phyloP scores from a whole-genome alignment of 2,888 invertebrate species.

The Mythimna loreyi region DNA sequence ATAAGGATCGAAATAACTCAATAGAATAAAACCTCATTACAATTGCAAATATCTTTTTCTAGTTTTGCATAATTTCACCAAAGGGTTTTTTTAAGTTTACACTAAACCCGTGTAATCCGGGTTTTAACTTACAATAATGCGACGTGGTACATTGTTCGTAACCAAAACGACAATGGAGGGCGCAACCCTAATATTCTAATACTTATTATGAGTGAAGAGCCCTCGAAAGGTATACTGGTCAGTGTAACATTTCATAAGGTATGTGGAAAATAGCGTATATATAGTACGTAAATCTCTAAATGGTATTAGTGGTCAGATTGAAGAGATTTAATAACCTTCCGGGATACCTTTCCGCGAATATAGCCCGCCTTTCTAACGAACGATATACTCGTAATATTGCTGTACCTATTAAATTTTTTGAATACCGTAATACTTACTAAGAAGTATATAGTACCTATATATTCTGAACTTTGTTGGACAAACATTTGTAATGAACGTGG shows the following conservation, averaged over 20 bases:
- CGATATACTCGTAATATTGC: neutral
- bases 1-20: slow-evolving; percentile 46
- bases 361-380: neutral
- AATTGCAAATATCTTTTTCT: slow-evolving; percentile 65
- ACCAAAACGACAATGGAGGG: slow-evolving; percentile 58
- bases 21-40: slow-evolving; percentile 65
- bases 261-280: neutral
- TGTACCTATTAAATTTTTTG: slow-evolving; percentile 1
- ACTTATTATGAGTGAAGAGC: slow-evolving; percentile 71
- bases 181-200: slow-evolving; percentile 75
- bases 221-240: slow-evolving; percentile 79
- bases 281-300: slow-evolving; percentile 10
- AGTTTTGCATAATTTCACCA: slow-evolving; percentile 63
- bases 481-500: too few relatives aligned
- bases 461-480: too few relatives aligned
- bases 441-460: too few relatives aligned
- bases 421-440: neutral
- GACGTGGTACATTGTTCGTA: slow-evolving; percentile 56
- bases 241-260: slow-evolving; percentile 78
- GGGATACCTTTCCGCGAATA: neutral
- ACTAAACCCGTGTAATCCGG: slow-evolving; percentile 78
- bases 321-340: neutral
- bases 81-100: slow-evolving; percentile 64
- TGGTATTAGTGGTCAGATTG: slow-evolving; percentile 17
- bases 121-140: slow-evolving; percentile 71